Conservation (phyloP, 2,113 vertebrate species). For the Nycticorax nycticorax region DNA sequence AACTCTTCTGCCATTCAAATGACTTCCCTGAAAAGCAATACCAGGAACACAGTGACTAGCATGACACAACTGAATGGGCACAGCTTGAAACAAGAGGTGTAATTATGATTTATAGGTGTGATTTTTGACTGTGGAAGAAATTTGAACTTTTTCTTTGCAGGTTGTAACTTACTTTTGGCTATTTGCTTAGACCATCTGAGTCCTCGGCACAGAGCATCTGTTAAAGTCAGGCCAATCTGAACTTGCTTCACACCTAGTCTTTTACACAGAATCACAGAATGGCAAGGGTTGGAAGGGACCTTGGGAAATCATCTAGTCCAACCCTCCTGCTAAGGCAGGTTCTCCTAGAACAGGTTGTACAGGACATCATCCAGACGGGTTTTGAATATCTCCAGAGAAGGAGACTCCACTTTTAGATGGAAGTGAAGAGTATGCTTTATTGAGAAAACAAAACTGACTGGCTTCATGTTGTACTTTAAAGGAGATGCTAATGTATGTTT, state of each 20-base stretch:
- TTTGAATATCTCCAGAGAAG: no score
- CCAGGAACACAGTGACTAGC: slow-evolving; percentile 75
- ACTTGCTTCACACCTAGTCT: neutral
- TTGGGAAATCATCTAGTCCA: no score
- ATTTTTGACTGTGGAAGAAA: neutral
- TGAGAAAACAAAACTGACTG: neutral
- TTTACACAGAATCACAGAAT: neutral
- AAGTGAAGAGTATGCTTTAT: neutral
- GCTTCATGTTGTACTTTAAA: neutral
- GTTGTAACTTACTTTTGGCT: neutral
- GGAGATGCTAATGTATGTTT: neutral
- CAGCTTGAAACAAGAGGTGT: slow-evolving; percentile 73
- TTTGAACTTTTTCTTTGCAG: neutral
- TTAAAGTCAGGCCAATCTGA: neutral
- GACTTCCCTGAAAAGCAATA: slow-evolving; percentile 87
- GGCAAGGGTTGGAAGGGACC: no score
- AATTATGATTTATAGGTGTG: slow-evolving; percentile 62
- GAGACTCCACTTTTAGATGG: neutral
- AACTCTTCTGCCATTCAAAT: slow-evolving; percentile 89
- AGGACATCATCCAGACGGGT: no score
- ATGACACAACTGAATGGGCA: slow-evolving; percentile 74
- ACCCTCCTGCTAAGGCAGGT: no score
- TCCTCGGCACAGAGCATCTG: neutral
- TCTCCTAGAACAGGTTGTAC: no score
- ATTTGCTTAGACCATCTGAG: neutral